A percentile compares a stretch with the other conserved stretches of the same genome.
phyloP scores from a whole-genome alignment of 2,113 vertebrate genomes.

The Callionymus lyra region DNA sequence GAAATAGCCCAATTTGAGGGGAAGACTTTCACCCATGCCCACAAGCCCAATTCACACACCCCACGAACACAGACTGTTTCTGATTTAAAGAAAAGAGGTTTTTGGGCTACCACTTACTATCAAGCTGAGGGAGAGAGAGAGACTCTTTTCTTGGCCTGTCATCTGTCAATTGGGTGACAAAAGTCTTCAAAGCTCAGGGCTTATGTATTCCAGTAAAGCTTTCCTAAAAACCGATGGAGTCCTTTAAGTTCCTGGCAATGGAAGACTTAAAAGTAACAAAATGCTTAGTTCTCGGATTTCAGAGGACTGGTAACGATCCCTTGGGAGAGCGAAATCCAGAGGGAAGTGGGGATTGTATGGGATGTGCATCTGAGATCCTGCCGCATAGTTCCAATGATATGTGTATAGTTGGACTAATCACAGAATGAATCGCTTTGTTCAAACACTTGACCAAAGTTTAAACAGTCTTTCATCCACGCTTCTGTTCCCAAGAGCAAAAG shows the following conservation, averaged over 20 bases:
- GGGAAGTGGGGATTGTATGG: conserved; percentile 6
- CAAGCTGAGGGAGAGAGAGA: conserved; percentile 30
- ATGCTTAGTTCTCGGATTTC: conserved; percentile 43
- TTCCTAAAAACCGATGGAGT: conserved; percentile 38
- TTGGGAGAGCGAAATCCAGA: conserved; percentile 8
- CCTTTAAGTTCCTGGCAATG: conserved; percentile 24
- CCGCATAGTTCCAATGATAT: conserved; percentile 33
- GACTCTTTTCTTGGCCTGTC: conserved; percentile 26
- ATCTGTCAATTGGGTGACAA: conserved; percentile 39
- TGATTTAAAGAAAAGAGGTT: too few species aligned
- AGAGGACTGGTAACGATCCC: conserved; percentile 39
- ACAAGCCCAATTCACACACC: too few species aligned
- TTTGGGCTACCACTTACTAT: conserved; percentile 14
- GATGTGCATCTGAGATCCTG: conserved; percentile 28
- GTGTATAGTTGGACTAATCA: conserved; percentile 35
- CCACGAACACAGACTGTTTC: too few species aligned
- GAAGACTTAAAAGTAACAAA: conserved; percentile 49
- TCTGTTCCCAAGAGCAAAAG: conserved; percentile 27
- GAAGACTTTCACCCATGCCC: too few species aligned
- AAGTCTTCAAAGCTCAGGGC: conserved; percentile 36
- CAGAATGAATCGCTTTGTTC: conserved; percentile 29
- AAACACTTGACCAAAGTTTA: conserved; percentile 50
- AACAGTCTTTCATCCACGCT: conserved; percentile 30
- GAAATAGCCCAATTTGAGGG: conserved; percentile 10
- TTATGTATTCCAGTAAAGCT: conserved; percentile 42